Conservation (phyloP, 2,888 invertebrate species). For the Diarsia rubi region DNA sequence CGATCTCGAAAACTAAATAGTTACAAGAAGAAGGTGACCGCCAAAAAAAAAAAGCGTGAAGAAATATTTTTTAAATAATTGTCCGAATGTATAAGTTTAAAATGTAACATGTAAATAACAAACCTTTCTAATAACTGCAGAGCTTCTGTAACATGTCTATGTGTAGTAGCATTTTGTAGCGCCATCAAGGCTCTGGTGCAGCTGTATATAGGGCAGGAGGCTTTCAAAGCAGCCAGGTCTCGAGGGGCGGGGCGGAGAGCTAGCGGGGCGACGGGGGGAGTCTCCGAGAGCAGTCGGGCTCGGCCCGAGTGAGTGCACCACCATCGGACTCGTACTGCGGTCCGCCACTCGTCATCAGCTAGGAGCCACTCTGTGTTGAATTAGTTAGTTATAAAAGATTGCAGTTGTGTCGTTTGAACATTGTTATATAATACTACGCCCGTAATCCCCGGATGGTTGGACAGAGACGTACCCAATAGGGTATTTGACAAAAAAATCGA, state of each 20-base stretch:
- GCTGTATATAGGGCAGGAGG: constrained; percentile 88
- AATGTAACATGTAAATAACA: constrained; percentile 36
- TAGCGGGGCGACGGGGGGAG: constrained; percentile 75
- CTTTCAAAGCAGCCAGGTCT: constrained; percentile 88
- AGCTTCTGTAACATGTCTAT: constrained; percentile 90
- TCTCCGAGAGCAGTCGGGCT: constrained; percentile 68
- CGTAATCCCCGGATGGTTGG: no score
- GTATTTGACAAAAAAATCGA: no score
- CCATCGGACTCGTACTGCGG: constrained; percentile 82
- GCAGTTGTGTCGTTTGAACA: background rate
- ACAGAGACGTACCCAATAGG: no score
- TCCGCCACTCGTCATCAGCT: constrained; percentile 81
- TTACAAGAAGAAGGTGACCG: no score
- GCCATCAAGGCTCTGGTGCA: constrained; percentile 89
- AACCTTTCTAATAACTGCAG: constrained; percentile 91
- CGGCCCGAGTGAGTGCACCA: constrained; percentile 78
- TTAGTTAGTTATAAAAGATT: background rate
- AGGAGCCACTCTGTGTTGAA: constrained; percentile 81
- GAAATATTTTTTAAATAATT: no score
- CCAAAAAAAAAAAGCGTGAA: background rate
- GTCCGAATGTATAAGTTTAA: no score
- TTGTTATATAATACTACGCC: background rate
- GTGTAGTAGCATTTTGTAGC: constrained; percentile 92
- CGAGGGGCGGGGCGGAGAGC: constrained; percentile 74
- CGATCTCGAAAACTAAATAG: background rate